These are phyloP conservation scores for Scaptomyza polygonia DNA, from an alignment of 2,888 invertebrate genomes.

Conservation along the genomic window DNA sequence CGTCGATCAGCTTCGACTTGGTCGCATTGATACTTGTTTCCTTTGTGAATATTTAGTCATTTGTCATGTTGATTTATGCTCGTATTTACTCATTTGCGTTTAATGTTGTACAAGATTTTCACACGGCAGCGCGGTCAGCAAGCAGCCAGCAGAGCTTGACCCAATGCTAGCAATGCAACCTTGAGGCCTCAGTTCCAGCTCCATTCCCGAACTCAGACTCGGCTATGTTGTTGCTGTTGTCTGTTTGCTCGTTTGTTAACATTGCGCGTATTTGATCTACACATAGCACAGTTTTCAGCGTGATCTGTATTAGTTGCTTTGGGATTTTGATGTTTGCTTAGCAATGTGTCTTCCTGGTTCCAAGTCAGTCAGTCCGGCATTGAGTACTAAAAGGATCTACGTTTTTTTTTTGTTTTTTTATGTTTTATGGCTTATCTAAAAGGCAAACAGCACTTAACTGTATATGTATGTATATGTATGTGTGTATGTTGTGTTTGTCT, in stretches of 20 bases:
- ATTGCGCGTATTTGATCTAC: constrained; percentile 7
- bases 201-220: background rate
- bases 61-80: constrained; percentile 76
- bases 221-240: background rate
- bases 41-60: constrained; percentile 69
- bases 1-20: constrained; percentile 1
- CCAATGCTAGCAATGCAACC: constrained; percentile 67
- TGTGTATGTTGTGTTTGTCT: constrained; percentile 50
- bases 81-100: constrained; percentile 75
- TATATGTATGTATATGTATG: constrained; percentile 15
- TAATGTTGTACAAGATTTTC: constrained; percentile 75
- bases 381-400: constrained; percentile 54
- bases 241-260: background rate
- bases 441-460: constrained; percentile 68
- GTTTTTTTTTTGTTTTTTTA: constrained; percentile 1
- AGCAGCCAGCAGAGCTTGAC: constrained; percentile 44
- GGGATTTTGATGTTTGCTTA: constrained; percentile 7
- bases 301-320: constrained; percentile 8
- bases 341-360: constrained; percentile 33
- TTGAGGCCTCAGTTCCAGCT: constrained; percentile 44
- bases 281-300: constrained; percentile 59
- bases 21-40: constrained; percentile 13
- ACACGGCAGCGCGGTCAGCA: constrained; percentile 56
- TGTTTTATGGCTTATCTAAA: constrained; percentile 61
- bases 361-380: constrained; percentile 35